Percentiles rank a stretch among this genome's conserved stretches.
phyloP scores from a whole-genome alignment of 92 coral and sea anemone genomes.

The Metridium senile region DNA sequence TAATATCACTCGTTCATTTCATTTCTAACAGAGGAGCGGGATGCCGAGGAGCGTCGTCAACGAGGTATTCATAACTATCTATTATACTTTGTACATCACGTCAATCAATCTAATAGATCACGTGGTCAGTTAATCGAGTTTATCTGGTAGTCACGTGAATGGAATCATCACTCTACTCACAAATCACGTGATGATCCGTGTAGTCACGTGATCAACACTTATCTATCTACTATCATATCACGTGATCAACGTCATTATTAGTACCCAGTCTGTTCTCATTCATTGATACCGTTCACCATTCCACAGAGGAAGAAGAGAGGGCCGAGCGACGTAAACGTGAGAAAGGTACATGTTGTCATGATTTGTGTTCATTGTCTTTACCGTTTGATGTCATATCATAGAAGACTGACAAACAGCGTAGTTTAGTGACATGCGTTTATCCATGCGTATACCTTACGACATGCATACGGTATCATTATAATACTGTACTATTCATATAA shows the following conservation, averaged over 20 bases:
- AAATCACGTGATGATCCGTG: not conserved
- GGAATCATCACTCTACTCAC: not conserved
- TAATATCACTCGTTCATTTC: constrained; percentile 8
- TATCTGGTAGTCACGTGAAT: not conserved
- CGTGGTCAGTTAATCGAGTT: too few species aligned
- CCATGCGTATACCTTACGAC: too few species aligned
- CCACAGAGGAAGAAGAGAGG: constrained; percentile 34
- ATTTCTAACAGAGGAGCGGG: constrained; percentile 53
- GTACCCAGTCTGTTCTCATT: not conserved
- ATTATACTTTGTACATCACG: not conserved
- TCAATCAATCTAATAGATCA: not conserved
- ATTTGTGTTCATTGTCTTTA: not conserved
- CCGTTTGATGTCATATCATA: too few species aligned
- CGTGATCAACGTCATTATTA: not conserved
- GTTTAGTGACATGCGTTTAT: too few species aligned
- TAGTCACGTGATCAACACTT: not conserved
- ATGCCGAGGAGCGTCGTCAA: constrained; percentile 33
- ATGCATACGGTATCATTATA: too few species aligned
- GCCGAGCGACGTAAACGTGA: constrained; percentile 28
- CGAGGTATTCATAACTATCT: constrained; percentile 26
- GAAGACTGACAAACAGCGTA: too few species aligned
- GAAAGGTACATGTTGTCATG: constrained; percentile 19
- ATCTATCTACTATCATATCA: not conserved
- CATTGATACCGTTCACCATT: constrained; percentile 1
- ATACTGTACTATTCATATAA: too few species aligned